Conservation (phyloP, 2,888 invertebrate genomes). For the Chelonus formosanus region DNA sequence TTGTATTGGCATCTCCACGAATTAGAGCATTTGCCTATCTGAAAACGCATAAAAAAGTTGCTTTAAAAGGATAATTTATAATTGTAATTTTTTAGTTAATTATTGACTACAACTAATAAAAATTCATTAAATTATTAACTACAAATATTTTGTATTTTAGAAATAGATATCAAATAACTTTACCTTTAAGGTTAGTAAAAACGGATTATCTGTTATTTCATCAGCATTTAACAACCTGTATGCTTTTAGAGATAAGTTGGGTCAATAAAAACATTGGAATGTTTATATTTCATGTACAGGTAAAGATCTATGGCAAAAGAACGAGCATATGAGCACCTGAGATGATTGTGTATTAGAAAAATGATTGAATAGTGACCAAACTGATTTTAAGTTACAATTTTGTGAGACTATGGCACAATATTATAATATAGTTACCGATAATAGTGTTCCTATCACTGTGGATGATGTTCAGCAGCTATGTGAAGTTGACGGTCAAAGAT, state of each 20-base stretch:
- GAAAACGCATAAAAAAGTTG: not conserved
- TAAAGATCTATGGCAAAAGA: slow-evolving; percentile 9
- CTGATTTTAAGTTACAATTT: slow-evolving; percentile 22
- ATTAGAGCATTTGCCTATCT: too few species aligned
- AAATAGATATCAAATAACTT: too few species aligned
- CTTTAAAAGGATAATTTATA: not conserved
- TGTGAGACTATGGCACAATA: slow-evolving; percentile 58
- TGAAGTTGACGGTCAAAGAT: slow-evolving; percentile 56
- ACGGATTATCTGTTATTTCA: not conserved
- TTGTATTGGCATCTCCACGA: slow-evolving; percentile 9
- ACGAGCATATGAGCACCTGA: not conserved
- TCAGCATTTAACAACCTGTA: not conserved
- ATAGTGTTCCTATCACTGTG: slow-evolving; percentile 56
- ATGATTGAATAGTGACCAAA: slow-evolving; percentile 23
- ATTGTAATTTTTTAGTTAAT: not conserved
- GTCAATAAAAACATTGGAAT: not conserved
- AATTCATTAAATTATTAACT: too few species aligned
- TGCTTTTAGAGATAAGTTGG: not conserved
- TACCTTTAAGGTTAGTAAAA: not conserved
- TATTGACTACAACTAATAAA: not conserved
- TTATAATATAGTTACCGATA: slow-evolving; percentile 59
- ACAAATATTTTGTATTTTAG: too few species aligned
- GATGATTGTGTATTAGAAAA: slow-evolving; percentile 13
- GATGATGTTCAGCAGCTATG: slow-evolving; percentile 57
- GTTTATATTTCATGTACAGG: slow-evolving; percentile 7